Base-by-base conservation (phyloP, 2,888 invertebrate genomes). In the Galeruca laticollis region DNA sequence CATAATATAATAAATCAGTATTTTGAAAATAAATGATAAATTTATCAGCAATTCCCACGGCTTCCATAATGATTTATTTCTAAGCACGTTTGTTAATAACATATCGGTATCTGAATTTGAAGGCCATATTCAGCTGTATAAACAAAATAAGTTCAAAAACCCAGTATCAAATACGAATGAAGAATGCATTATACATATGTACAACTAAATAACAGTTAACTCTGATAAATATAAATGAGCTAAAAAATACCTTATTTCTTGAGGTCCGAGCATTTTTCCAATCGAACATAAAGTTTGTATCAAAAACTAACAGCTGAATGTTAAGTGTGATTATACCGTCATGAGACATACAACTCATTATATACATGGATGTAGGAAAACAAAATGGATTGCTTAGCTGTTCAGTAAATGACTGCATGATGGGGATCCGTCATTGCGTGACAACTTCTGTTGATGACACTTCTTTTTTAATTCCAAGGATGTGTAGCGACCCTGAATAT, bases 91-190 rank as follows among this genome's bases (percentile, higher is more conserved):
- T 40, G 11, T 40, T 40, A 40, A 40, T 40, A 40, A 40, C 40
- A 26, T 40, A 40, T 40, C n/a, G n/a, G 13, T 40, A 40, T 40
- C 40, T 40, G 13, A 0, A n/a, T 40, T 40, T 40, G 40, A 40
- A 40, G 40, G 40, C 3, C 40, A 40, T n/a, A 40, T 15, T 47
- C 5, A 18, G 18, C 8, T 18, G 13, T n/a, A n/a, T 26, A 52
- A 52, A 52, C 26, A 52, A 52, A 47, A 21, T 52, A 52, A 52
- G 52, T 52, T 52, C 52, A 52, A 52, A 52, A 52, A 52, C 52
- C 52, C 52, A 52, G 26, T 52, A 52, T 52, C 52, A n/a, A 11
- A 9, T 13, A 52, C 18, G 47, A 18, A 47, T 47, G 15, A 18
- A 18, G 47, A 18, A 18, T 47, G 47, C 18, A 18, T 47, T 47